A percentile compares a stretch with the other conserved stretches of the same genome.
Evolutionary conservation across 1,140 invertebrate genomes (phyloP).

Genomic region (Tetraneura akinire): DNA sequence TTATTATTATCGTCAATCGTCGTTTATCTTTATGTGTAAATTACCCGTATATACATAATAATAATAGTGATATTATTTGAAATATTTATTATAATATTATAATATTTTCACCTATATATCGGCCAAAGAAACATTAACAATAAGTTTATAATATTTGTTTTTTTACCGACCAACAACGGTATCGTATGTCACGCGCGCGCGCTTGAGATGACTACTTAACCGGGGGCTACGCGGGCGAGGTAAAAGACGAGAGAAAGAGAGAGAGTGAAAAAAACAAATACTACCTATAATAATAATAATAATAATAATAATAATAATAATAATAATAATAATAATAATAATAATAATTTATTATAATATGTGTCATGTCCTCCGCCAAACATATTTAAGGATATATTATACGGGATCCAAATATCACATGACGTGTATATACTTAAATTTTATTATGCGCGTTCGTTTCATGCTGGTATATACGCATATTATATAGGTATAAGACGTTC

Average conservation of each 20-base stretch:
- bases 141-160: no score
- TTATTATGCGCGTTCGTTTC: conserved; percentile 25
- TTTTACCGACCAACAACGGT: conserved; percentile 14
- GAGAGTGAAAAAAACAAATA: neutral
- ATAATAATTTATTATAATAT: neutral
- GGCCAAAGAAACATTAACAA: conserved; percentile 24
- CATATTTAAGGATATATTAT: conserved; percentile 11
- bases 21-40: conserved; percentile 46
- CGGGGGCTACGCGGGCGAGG: conserved; percentile 17
- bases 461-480: conserved; percentile 35
- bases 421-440: no score
- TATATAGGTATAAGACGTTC: conserved; percentile 30
- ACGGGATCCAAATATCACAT: conserved; percentile 36
- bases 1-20: conserved; percentile 8
- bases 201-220: conserved; percentile 28
- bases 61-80: no score
- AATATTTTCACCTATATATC: neutral
- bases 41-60: conserved; percentile 7
- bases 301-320: no score
- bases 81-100: neutral
- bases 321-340: no score
- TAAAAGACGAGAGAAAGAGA: neutral
- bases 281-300: no score
- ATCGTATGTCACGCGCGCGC: conserved; percentile 16
- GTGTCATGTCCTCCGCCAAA: conserved; percentile 22